These are phyloP conservation scores for Carollia perspicillata DNA, from an alignment of 2,113 vertebrate genomes.

Conservation along the genomic window DNA sequence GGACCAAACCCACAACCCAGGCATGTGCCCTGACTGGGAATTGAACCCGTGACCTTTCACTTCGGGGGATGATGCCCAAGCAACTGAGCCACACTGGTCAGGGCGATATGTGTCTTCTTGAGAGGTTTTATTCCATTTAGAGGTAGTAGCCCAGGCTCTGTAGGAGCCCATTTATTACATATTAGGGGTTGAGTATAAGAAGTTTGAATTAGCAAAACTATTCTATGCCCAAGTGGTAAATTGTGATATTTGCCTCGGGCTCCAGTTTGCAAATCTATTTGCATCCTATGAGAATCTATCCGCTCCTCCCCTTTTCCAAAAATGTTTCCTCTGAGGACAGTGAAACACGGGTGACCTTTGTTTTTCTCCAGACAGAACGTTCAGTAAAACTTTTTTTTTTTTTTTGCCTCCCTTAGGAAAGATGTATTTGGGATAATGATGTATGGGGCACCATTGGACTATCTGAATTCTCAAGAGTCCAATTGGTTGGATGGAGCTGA, in stretches of 20 bases:
- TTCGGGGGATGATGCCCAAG: too few relatives aligned
- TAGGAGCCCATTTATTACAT: not conserved
- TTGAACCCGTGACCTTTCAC: not conserved
- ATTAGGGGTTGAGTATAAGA: not conserved
- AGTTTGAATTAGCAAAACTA: not conserved
- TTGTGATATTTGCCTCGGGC: not conserved
- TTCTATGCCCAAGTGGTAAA: not conserved
- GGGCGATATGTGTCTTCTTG: not conserved
- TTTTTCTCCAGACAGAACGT: not conserved
- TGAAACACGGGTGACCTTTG: not conserved
- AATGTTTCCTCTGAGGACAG: not conserved
- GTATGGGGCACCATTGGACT: not conserved
- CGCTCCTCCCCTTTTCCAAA: not conserved
- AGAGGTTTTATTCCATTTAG: not conserved
- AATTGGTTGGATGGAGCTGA: not conserved
- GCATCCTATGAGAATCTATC: not conserved
- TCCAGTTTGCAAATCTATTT: not conserved
- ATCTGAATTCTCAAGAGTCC: not conserved
- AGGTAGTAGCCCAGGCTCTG: not conserved
- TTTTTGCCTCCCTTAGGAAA: not conserved
- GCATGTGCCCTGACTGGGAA: not conserved
- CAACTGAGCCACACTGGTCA: too few relatives aligned
- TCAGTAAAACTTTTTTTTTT: not conserved
- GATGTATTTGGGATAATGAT: not conserved
- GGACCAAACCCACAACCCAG: too few relatives aligned